A percentile compares a stretch with the other conserved stretches of the same genome.
phyloP scores from a whole-genome alignment of 2,797 vertebrate genomes.

The Paedocypris micromegethes region DNA sequence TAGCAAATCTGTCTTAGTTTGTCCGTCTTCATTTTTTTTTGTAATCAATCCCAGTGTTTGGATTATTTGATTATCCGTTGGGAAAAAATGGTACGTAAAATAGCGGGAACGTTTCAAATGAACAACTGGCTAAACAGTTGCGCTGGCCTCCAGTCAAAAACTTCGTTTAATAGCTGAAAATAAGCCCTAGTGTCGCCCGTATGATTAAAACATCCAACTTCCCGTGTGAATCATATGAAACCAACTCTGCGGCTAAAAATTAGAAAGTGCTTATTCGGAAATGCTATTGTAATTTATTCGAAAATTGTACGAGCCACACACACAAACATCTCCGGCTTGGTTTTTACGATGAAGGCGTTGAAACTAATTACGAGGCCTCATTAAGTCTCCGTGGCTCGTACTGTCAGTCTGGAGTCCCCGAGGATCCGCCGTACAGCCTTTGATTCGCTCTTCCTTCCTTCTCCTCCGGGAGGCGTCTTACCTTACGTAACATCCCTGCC shows the following conservation, averaged over 20 bases:
- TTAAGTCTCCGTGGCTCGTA: conserved; percentile 8
- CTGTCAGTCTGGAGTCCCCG: conserved; percentile 7
- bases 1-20: too few species aligned
- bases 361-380: conserved; percentile 17
- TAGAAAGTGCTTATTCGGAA: not conserved
- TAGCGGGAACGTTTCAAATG: too few species aligned
- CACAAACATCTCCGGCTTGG: not conserved
- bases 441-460: conserved; percentile 10
- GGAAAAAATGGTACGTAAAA: too few species aligned
- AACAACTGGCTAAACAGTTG: too few species aligned
- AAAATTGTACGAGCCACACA: not conserved
- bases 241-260: not conserved
- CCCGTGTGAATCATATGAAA: too few species aligned
- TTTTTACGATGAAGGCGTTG: conserved; percentile 8
- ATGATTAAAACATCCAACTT: too few species aligned
- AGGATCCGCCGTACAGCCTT: not conserved
- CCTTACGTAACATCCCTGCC: conserved; percentile 19
- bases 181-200: too few species aligned
- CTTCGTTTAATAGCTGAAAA: too few species aligned
- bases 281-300: not conserved
- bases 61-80: too few species aligned
- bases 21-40: too few species aligned
- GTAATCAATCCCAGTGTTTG: too few species aligned
- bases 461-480: conserved; percentile 2
- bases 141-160: too few species aligned